A percentile compares a stretch with the other conserved stretches of the same genome.
phyloP scores from a whole-genome alignment of 2,113 vertebrate genomes.

The Rafetus swinhoei region DNA sequence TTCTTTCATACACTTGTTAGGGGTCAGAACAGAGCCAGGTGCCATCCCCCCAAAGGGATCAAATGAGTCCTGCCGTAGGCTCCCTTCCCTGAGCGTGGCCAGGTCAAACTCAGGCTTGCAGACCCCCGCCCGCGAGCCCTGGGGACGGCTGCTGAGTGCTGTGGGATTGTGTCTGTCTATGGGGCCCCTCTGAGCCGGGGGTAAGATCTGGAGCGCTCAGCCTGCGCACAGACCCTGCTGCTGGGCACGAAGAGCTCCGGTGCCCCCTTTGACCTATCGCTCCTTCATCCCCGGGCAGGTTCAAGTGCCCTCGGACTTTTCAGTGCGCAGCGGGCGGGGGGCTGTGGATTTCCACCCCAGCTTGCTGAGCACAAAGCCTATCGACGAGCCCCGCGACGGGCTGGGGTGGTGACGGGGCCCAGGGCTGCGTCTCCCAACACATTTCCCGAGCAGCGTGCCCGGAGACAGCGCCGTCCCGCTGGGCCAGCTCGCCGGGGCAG shows the following conservation, averaged over 20 bases:
- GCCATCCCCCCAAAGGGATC: background rate
- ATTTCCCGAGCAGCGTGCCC: background rate
- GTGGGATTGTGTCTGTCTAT: background rate
- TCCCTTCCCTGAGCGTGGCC: background rate
- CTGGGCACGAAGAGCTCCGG: background rate
- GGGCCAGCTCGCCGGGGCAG: no score
- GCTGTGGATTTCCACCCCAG: background rate
- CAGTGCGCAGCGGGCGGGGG: background rate
- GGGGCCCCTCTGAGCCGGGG: no score
- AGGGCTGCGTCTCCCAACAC: rapidly evolving
- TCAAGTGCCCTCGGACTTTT: no score
- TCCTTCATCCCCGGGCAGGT: background rate
- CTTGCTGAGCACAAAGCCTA: background rate
- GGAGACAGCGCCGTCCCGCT: no score
- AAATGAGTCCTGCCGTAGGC: background rate
- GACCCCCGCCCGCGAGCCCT: background rate
- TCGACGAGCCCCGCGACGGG: background rate
- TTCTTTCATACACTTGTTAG: slow-evolving; percentile 58
- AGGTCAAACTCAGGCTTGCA: background rate
- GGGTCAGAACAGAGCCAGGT: slow-evolving; percentile 1
- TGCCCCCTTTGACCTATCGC: background rate
- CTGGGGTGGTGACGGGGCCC: rapidly evolving
- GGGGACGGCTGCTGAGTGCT: background rate
- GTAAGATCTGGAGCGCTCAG: background rate
- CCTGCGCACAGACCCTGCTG: background rate